Conservation (phyloP, 2,888 invertebrate genomes). For the Oscheius sp. region DNA sequence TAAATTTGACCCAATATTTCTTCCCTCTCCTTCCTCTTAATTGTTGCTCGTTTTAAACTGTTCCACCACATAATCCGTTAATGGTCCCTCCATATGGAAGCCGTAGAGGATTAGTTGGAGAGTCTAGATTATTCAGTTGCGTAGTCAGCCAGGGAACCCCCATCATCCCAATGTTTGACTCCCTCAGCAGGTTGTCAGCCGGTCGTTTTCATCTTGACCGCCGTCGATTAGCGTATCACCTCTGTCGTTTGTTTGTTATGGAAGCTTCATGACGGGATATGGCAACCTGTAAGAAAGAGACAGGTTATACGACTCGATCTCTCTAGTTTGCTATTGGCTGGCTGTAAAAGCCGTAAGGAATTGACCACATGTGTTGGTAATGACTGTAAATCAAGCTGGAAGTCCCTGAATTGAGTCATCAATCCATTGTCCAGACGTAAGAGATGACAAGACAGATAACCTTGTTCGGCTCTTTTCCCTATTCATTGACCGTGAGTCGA, state of each 20-base stretch:
- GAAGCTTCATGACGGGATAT: too few relatives aligned
- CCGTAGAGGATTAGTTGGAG: neutral
- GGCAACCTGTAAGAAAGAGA: neutral
- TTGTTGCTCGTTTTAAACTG: neutral
- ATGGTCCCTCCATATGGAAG: slow-evolving; percentile 2
- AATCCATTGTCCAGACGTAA: slow-evolving; percentile 25
- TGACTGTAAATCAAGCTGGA: neutral
- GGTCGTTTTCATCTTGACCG: slow-evolving; percentile 11
- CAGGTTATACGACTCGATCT: too few relatives aligned
- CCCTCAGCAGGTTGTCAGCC: slow-evolving; percentile 19
- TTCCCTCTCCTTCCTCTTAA: neutral
- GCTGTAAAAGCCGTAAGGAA: neutral
- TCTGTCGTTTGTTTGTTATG: neutral
- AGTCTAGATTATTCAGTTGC: too few relatives aligned
- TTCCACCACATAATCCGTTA: neutral
- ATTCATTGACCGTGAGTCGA: slow-evolving; percentile 20
- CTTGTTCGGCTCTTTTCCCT: slow-evolving; percentile 21
- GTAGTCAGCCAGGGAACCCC: too few relatives aligned
- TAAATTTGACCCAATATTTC: slow-evolving; percentile 5
- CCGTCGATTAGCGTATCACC: slow-evolving; percentile 1
- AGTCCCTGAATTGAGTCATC: neutral
- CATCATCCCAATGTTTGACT: too few relatives aligned
- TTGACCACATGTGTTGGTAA: neutral
- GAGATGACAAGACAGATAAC: slow-evolving; percentile 18
- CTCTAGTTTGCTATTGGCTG: neutral